Conservation (phyloP, 2,113 vertebrate genomes). For the Sylvia atricapilla region DNA sequence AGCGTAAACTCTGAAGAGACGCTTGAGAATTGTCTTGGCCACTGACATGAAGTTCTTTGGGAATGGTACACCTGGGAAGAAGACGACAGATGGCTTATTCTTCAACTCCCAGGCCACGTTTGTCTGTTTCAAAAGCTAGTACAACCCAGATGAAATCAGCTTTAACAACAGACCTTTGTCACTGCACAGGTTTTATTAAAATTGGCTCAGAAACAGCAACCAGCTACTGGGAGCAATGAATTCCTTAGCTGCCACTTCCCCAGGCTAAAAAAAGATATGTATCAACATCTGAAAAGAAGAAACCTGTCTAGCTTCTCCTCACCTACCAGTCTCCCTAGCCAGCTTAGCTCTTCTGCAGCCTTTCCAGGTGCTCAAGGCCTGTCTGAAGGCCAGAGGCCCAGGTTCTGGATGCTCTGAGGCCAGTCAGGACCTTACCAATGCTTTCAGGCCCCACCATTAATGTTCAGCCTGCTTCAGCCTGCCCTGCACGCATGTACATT, state of each 20-base stretch:
- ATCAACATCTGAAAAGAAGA: neutral
- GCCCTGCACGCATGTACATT: neutral
- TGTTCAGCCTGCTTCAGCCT: neutral
- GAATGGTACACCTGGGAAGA: conserved; percentile 76
- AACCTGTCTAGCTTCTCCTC: neutral
- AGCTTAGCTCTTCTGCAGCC: neutral
- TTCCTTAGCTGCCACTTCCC: neutral
- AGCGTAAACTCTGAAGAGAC: conserved; percentile 82
- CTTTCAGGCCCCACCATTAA: neutral
- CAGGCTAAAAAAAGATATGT: neutral
- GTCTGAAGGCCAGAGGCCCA: neutral
- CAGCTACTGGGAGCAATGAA: neutral
- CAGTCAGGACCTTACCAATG: neutral
- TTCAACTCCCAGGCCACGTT: fast-evolving
- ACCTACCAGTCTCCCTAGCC: neutral
- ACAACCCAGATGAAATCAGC: neutral
- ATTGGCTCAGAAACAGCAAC: neutral
- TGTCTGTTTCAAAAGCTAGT: neutral
- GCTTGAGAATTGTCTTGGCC: conserved; percentile 84
- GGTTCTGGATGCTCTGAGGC: neutral
- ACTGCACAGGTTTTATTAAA: neutral
- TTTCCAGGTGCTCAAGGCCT: neutral
- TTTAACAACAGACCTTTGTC: neutral
- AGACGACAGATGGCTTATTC: neutral
- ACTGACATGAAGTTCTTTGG: conserved; percentile 86